Base-by-base conservation (phyloP, 2,888 invertebrate genomes). In the Orthosia gothica region DNA sequence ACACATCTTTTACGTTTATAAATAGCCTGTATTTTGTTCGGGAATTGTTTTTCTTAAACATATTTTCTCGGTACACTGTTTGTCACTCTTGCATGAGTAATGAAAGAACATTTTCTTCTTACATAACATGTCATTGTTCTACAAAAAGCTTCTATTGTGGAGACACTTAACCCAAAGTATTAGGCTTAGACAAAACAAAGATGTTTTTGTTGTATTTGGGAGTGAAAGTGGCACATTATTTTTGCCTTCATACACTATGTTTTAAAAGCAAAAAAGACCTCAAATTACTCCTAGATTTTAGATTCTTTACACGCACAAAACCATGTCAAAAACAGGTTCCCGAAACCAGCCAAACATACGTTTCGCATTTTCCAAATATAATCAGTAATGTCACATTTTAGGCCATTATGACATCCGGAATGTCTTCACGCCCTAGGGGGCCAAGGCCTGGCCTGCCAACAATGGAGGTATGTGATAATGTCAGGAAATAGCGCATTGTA, bases 401-500 rank as follows among this genome's bases (percentile, higher is more conserved):
- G 67, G 62, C 52, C 12, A 77, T 74, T 70, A 74, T 69, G 49
- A 54, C 32, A 59, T 49, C 32, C 58, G 55, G 49, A 76, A 76
- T 72, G 23, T 70, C 64, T 72, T 74, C 59, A 63, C 74, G 59
- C 50, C 62, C 64, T 54, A 66, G 49, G 59, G 50, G 67, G 70
- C 68, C 70, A 68, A 66, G 58, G 75, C 65, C 26, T 68, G 52
- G 55, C n/a, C 20, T 52, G 59, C 57, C 63, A 58, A 80, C 74
- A 85, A 83, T 80, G 58, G 73, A 55, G 63, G 32, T 47, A 71
- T 73, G 64, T 57, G 58, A 74, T 70, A 75, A 71, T 84, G 74
- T 65, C 80, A 79, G 86, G 82, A 86, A 85, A 85, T 71, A 67
- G 58, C 70, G 70, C 74, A 70, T 72, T 73, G 54, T 85, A 64